Conservation (phyloP, 1,140 invertebrate genomes). For the Leptinotarsa texana region DNA sequence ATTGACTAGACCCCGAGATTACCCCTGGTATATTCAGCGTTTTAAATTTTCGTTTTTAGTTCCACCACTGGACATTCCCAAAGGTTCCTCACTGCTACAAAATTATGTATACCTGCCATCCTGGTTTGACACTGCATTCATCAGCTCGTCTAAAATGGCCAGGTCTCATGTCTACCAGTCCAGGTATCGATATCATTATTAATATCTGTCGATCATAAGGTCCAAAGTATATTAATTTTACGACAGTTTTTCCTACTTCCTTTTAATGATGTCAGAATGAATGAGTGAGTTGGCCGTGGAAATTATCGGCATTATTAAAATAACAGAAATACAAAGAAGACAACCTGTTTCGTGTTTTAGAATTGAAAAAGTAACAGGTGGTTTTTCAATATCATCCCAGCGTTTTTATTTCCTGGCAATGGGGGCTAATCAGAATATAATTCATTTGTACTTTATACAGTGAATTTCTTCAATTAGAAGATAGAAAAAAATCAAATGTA, state of each 20-base stretch:
- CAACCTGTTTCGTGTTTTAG: not conserved
- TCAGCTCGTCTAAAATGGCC: constrained; percentile 28
- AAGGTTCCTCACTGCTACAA: constrained; percentile 14
- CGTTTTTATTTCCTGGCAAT: not conserved
- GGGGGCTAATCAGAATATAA: too few relatives aligned
- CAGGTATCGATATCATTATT: constrained; percentile 37
- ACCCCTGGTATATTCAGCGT: too few relatives aligned
- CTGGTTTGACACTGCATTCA: constrained; percentile 36
- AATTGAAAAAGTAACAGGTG: not conserved
- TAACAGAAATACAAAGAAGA: not conserved
- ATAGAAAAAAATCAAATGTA: too few relatives aligned
- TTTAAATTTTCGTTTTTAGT: not conserved
- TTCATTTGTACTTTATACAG: too few relatives aligned
- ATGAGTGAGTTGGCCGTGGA: constrained; percentile 2
- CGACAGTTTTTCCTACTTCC: constrained; percentile 22
- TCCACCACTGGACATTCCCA: constrained; percentile 9
- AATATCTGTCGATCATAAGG: constrained; percentile 32
- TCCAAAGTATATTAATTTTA: constrained; percentile 9
- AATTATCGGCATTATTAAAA: constrained; percentile 2
- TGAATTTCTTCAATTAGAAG: too few relatives aligned
- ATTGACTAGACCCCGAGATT: too few relatives aligned
- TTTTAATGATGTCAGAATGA: constrained; percentile 8
- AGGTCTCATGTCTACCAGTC: constrained; percentile 13
- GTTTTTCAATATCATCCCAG: not conserved
- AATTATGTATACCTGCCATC: constrained; percentile 33